Percentiles rank a stretch among this genome's conserved stretches.
These are phyloP conservation scores for Teleopsis dalmanni DNA, from an alignment of 1,140 invertebrate species.

Conservation along the genomic window DNA sequence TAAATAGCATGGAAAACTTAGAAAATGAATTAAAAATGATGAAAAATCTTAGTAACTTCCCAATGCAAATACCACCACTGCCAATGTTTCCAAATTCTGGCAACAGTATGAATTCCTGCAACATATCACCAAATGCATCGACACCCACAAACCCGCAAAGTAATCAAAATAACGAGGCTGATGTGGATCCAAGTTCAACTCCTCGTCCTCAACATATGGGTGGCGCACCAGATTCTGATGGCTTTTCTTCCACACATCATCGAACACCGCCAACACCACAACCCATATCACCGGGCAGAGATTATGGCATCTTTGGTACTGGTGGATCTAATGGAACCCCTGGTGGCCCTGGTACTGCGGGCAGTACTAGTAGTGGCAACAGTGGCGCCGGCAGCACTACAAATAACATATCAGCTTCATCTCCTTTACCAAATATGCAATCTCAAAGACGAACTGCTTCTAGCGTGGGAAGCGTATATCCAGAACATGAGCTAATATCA, in stretches of 20 bases:
- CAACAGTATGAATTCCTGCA: constrained; percentile 27
- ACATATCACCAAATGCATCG: constrained; percentile 36
- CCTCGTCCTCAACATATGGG: constrained; percentile 30
- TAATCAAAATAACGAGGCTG: constrained; percentile 42
- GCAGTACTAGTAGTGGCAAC: constrained; percentile 29
- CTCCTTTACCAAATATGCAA: constrained; percentile 35
- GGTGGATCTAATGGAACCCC: constrained; percentile 27
- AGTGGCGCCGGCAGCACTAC: constrained; percentile 17
- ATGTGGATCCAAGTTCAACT: constrained; percentile 40
- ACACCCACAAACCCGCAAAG: constrained; percentile 41
- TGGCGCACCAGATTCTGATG: constrained; percentile 26
- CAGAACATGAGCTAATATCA: constrained; percentile 43
- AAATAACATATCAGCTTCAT: constrained; percentile 40
- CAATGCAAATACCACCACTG: constrained; percentile 42
- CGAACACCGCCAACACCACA: constrained; percentile 40
- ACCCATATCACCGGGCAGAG: constrained; percentile 38
- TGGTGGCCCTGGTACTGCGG: constrained; percentile 18
- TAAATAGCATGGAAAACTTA: constrained; percentile 32
- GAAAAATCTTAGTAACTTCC: constrained; percentile 41
- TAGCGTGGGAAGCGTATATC: constrained; percentile 40
- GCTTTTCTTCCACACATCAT: constrained; percentile 37
- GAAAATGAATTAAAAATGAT: constrained; percentile 44
- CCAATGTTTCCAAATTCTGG: constrained; percentile 32
- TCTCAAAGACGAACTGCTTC: constrained; percentile 34
- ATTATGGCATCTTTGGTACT: constrained; percentile 36